Evolutionary conservation across 2,888 invertebrate genomes (phyloP), one percentile per base, ranked within the genome.

Genomic region (Octodonta nipae): DNA sequence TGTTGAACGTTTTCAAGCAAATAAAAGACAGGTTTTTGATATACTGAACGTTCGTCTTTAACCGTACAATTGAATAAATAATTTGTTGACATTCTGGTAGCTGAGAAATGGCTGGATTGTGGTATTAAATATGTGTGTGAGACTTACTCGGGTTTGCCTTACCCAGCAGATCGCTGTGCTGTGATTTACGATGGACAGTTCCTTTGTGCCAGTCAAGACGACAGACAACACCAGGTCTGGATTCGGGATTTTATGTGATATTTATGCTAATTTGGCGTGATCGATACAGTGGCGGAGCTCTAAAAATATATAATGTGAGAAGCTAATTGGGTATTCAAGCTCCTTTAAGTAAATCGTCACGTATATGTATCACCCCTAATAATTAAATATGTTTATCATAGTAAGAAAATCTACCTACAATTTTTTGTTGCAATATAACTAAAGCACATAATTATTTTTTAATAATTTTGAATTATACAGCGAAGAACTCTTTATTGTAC

Each of bases 191-290:
- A 51, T 48, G 50, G 54, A 55, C 57, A 52, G 47, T 51, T 52
- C 61, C 52, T 58, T 61, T 60, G 58, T 60, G 61, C 55, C 57
- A 54, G 57, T 60, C 59, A 60, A 56, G 50, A 55, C 51, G 17
- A 7, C 49, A 34, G 41, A 38, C 42, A 39, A 36, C 44, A 35
- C 42, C 43, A 43, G 43, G 39, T 39, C 42, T 39, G 40, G 40
- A 41, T 43, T 43, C 46, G 39, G 43, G 49, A 52, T 56, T 61
- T 60, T 60, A 61, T 61, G 57, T 56, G 60, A 56, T 60, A 57
- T 61, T 60, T 61, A 61, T 61, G 61, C 56, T 58, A 59, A 61
- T 61, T 52, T n/a, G n/a, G n/a, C 46, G 46, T 54, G 56, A 56
- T 58, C 56, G 22, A 22, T n/a, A 11, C 55, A 36, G 35, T 33